A percentile compares a stretch with the other conserved stretches of the same genome.
Conservation (phyloP, 2,113 vertebrate species). For the Xenopus laevis region DNA sequence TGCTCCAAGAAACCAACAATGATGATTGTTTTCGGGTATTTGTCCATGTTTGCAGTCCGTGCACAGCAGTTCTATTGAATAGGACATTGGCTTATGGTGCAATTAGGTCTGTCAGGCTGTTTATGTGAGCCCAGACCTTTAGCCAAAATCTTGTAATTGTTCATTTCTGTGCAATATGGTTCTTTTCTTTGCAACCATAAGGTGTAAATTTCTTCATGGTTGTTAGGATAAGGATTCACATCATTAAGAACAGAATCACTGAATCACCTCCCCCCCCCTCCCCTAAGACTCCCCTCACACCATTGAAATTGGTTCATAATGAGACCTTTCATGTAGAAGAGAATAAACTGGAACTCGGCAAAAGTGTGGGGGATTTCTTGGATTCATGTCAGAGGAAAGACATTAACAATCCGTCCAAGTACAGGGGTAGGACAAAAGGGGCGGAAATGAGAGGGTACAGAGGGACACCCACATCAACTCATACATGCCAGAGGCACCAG, state of each 20-base stretch:
- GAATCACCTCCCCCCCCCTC: not conserved
- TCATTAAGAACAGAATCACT: conserved; percentile 15
- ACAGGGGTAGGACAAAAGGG: conserved; percentile 27
- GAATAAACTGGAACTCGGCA: conserved; percentile 31
- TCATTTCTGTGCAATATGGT: no score
- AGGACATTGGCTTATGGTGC: no score
- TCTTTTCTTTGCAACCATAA: no score
- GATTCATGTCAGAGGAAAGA: conserved; percentile 27
- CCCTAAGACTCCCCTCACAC: conserved; percentile 20
- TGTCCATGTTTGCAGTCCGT: no score
- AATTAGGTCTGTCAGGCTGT: no score
- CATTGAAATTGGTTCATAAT: conserved; percentile 39
- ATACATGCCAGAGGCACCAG: no score
- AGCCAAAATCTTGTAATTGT: no score
- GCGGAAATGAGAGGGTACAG: conserved; percentile 11
- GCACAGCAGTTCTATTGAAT: no score
- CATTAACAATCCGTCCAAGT: conserved; percentile 44
- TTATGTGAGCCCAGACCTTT: no score
- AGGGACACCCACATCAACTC: conserved; percentile 11
- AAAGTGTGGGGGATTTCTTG: conserved; percentile 27
- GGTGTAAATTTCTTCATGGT: no score
- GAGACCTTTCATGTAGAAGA: conserved; percentile 38
- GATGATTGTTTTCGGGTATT: no score
- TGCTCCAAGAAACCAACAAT: no score
- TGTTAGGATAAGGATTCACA: conserved; percentile 1